Evolutionary conservation across 2,113 vertebrate species (phyloP).

Genomic region (Menidia beryllina): DNA sequence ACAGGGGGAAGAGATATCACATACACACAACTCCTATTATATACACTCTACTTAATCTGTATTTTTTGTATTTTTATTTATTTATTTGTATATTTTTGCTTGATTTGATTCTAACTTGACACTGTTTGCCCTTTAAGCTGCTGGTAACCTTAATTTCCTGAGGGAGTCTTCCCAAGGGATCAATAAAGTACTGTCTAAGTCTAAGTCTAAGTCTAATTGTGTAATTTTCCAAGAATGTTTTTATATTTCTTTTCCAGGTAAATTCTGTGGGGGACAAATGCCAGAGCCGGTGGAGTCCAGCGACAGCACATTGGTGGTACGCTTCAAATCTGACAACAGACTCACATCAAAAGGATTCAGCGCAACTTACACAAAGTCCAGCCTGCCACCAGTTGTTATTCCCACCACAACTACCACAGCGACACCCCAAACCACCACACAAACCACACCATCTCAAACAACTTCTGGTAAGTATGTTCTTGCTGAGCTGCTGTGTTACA

Average conservation of each 20-base stretch:
- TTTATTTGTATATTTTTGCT: too few species aligned
- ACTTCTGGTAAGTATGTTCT: conserved; percentile 40
- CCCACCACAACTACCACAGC: conserved; percentile 30
- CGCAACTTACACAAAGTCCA: conserved; percentile 73
- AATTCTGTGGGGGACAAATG: conserved; percentile 72
- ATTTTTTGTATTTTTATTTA: too few species aligned
- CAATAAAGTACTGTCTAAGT: too few species aligned
- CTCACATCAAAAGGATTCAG: conserved; percentile 77
- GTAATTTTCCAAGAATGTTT: not conserved
- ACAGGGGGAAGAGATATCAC: too few species aligned
- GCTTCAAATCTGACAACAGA: conserved; percentile 76
- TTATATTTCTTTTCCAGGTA: conserved; percentile 40
- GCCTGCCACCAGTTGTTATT: conserved; percentile 50
- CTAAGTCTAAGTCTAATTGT: too few species aligned
- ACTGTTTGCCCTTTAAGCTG: too few species aligned
- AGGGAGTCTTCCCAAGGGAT: too few species aligned
- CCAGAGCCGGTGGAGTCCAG: conserved; percentile 68
- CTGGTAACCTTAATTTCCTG: too few species aligned
- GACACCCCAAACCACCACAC: conserved; percentile 1
- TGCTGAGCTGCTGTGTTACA: too few species aligned
- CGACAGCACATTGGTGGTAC: conserved; percentile 72
- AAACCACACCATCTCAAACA: conserved; percentile 13
- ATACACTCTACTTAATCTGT: too few species aligned
- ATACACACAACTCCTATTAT: too few species aligned
- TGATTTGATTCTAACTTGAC: too few species aligned